Base-by-base conservation (phyloP, 2,888 invertebrate genomes). In the Mythimna lalbum region DNA sequence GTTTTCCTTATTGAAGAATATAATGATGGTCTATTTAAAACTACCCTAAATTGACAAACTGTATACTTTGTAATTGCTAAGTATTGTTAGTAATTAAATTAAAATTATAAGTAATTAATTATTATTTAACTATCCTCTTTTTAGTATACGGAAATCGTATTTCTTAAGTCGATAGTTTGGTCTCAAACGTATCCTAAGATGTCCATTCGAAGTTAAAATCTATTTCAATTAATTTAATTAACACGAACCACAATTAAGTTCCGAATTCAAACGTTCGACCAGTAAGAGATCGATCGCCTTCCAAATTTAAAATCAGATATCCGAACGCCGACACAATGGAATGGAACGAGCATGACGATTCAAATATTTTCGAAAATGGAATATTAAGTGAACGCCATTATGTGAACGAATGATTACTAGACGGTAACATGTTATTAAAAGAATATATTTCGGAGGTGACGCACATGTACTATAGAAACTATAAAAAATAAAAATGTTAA, bases 351-450 rank as follows among this genome's bases (percentile, higher is more conserved):
- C 95, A 95, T 96, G 95, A 95, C 95, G 93, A 90, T 94, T 93
- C 95, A 94, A 95, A 95, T 95, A 94, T 94, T 95, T 94, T 95
- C 90, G 91, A 95, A 95, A 95, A 95, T 95, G 95, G 94, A 94
- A 95, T 95, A 95, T 95, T 94, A 95, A 95, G 94, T 95, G 93
- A 93, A 92, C 84, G 92, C 94, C 91, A 95, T 95, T 95, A 95
- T 93, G 92, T 91, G 93, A 92, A 91, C 92, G 92, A 92, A 90
- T 92, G 93, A 93, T 93, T 92, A 92, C 92, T 93, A 90, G 91
- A 79, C 87, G 85, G 89, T 89, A 91, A 92, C 91, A 90, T 93
- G 90, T 94, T 93, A 94, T 94, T 94, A 94, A 92, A 91, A 93
- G 90, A 88, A 88, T 88, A 88, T 85, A 70, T 81, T 76, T 82